A percentile compares a stretch with the other conserved stretches of the same genome.
phyloP scores from a whole-genome alignment of 2,888 invertebrate genomes.

The Temnothorax ravouxi region DNA sequence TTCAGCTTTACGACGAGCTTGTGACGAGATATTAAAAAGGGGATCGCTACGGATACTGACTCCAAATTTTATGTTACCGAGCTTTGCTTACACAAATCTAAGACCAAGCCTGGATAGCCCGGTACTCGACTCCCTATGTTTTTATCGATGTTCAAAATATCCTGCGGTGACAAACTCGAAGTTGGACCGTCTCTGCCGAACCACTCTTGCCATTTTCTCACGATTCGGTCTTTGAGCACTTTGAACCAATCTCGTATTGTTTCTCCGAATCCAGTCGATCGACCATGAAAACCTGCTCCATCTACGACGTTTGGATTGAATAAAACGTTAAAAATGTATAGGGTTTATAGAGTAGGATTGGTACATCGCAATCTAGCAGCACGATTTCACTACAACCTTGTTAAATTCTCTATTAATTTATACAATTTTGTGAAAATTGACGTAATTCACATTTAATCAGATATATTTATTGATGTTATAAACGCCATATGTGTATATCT shows the following conservation, averaged over 20 bases:
- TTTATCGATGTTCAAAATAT: conserved; percentile 60
- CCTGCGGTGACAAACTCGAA: conserved; percentile 39
- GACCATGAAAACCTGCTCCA: conserved; percentile 43
- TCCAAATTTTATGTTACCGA: background rate
- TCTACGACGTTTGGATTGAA: background rate
- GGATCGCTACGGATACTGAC: background rate
- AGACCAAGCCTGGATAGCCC: conserved; percentile 32
- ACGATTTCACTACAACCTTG: background rate
- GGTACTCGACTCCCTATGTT: conserved; percentile 19
- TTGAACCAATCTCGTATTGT: conserved; percentile 76
- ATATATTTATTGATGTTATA: background rate
- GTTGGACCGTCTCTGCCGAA: conserved; percentile 6
- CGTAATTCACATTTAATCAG: background rate
- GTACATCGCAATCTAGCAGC: background rate
- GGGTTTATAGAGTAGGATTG: background rate
- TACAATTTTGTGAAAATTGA: background rate
- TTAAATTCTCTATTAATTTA: background rate
- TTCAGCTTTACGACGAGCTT: background rate
- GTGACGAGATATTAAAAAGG: background rate
- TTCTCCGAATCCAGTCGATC: conserved; percentile 34
- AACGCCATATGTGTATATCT: background rate
- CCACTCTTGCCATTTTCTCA: conserved; percentile 40
- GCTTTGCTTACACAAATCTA: conserved; percentile 71
- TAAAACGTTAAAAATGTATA: background rate
- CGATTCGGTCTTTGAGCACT: conserved; percentile 64